A percentile compares a stretch with the other conserved stretches of the same genome.
These are phyloP conservation scores for Brachionus calyciflorus DNA, from an alignment of 1,140 invertebrate genomes.

Conservation along the genomic window DNA sequence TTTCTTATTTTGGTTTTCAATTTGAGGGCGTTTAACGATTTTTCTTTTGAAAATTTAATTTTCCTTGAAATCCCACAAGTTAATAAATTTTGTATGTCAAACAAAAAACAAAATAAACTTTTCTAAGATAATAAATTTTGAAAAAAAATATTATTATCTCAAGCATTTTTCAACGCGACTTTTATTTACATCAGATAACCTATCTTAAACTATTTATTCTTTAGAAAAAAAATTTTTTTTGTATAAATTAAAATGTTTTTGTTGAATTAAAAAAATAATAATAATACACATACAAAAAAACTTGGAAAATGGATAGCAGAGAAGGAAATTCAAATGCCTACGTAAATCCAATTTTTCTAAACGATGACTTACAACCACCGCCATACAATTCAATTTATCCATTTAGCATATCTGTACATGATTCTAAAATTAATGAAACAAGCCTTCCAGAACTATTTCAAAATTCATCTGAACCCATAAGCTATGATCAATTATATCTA, in stretches of 20 bases:
- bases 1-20: too few relatives aligned
- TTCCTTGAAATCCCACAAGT: too few relatives aligned
- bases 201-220: too few relatives aligned
- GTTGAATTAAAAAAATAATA: too few relatives aligned
- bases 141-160: neutral
- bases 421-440: conserved; percentile 18
- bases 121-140: neutral
- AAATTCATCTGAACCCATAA: conserved; percentile 12
- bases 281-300: too few relatives aligned
- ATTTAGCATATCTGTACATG: neutral
- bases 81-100: too few relatives aligned
- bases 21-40: too few relatives aligned
- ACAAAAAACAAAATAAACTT: neutral
- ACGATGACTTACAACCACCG: conserved; percentile 9
- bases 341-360: neutral
- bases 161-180: neutral
- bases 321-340: neutral
- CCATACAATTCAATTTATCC: conserved; percentile 35
- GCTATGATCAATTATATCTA: conserved; percentile 21
- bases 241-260: neutral
- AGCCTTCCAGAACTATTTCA: conserved; percentile 6
- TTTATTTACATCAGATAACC: neutral
- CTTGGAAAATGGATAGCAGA: neutral
- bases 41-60: too few relatives aligned
- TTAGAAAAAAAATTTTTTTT: neutral